phyloP scores from a whole-genome alignment of 2,113 vertebrate species.

The Lynx canadensis region DNA sequence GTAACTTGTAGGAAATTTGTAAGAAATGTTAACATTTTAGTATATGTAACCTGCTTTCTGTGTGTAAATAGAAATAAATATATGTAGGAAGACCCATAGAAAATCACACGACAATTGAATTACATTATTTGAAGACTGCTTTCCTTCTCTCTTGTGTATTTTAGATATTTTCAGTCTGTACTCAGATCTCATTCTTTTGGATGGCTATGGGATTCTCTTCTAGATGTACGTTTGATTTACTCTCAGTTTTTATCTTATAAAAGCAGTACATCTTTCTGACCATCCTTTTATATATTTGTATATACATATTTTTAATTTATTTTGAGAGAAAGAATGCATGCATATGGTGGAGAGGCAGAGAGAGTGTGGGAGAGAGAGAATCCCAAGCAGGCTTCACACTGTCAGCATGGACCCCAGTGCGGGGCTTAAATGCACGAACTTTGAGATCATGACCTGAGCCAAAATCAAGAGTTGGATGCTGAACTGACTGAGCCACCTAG shows the following conservation, averaged over 20 bases:
- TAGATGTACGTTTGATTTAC: background rate
- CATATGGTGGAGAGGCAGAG: too few relatives aligned
- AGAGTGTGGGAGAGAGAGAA: too few relatives aligned
- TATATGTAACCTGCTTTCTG: background rate
- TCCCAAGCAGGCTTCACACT: too few relatives aligned
- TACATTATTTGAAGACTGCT: background rate
- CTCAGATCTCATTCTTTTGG: background rate
- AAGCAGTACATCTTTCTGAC: background rate
- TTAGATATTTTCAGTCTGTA: background rate
- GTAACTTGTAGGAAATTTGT: background rate
- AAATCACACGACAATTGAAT: background rate
- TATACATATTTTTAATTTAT: background rate
- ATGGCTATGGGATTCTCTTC: background rate
- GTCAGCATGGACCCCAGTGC: too few relatives aligned
- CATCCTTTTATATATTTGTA: background rate
- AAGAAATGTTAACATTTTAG: background rate
- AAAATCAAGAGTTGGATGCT: too few relatives aligned
- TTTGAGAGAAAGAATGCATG: too few relatives aligned
- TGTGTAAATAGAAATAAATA: conserved; percentile 5
- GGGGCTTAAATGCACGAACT: too few relatives aligned
- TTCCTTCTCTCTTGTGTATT: background rate
- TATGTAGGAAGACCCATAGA: background rate
- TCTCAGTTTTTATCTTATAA: background rate
- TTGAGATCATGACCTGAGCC: too few relatives aligned
- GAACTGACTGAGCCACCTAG: too few relatives aligned